These are phyloP conservation scores for Calameuta pallipes DNA, from an alignment of 2,888 invertebrate genomes.

Conservation along the genomic window DNA sequence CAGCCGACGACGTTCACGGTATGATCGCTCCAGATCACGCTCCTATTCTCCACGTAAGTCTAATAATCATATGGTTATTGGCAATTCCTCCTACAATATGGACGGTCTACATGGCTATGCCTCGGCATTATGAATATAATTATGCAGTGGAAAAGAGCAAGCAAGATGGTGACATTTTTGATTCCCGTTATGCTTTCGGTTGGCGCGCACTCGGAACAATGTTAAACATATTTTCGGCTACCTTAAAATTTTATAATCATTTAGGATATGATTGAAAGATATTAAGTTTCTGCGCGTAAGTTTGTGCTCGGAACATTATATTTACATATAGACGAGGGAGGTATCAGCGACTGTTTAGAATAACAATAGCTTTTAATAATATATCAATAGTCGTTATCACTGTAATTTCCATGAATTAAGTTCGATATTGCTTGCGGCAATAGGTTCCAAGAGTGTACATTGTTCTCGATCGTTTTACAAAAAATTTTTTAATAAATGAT, in stretches of 20 bases:
- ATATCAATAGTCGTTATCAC: not conserved
- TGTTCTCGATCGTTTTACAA: not conserved
- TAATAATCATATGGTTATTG: slow-evolving; percentile 12
- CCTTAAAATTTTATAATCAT: not conserved
- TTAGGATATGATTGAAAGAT: not conserved
- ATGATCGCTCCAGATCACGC: slow-evolving; percentile 80
- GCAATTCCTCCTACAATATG: slow-evolving; percentile 36
- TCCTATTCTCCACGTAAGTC: slow-evolving; percentile 87
- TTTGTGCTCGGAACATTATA: not conserved
- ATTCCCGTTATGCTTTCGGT: not conserved
- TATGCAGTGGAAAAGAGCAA: not conserved
- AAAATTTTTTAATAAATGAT: not conserved
- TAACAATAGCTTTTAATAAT: not conserved
- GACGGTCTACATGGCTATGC: slow-evolving; percentile 54
- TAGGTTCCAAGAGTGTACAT: not conserved
- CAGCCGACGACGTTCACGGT: slow-evolving; percentile 73
- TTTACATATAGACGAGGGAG: not conserved
- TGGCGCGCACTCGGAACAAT: not conserved
- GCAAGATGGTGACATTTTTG: not conserved
- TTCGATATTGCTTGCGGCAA: not conserved
- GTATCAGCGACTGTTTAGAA: not conserved
- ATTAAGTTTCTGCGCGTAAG: not conserved
- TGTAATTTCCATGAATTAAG: not conserved
- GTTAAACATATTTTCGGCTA: not conserved
- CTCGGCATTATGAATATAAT: slow-evolving; percentile 29